Conservation (phyloP, 1,140 invertebrate genomes). For the Leptinotarsa defecta region DNA sequence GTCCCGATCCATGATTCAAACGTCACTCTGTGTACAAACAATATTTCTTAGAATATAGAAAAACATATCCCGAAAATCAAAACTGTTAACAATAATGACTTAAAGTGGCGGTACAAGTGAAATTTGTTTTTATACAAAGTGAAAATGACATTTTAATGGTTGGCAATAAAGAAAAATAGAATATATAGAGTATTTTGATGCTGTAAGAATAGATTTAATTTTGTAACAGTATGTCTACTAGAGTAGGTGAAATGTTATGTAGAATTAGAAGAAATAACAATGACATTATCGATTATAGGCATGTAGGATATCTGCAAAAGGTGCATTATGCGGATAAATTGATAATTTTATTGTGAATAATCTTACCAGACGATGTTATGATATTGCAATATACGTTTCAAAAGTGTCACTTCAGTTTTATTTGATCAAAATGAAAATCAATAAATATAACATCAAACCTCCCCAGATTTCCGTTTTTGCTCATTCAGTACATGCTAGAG, state of each 20-base stretch:
- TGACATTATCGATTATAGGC: background rate
- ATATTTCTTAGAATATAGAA: constrained; percentile 27
- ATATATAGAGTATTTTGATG: constrained; percentile 6
- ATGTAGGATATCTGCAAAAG: background rate
- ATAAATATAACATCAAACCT: no score
- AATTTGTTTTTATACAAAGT: constrained; percentile 40
- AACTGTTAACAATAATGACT: constrained; percentile 9
- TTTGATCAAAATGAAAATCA: no score
- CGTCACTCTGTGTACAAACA: constrained; percentile 37
- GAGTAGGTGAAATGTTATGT: constrained; percentile 15
- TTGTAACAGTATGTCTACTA: constrained; percentile 26
- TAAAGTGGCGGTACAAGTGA: constrained; percentile 32
- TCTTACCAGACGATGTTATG: no score
- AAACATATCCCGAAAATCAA: constrained; percentile 37
- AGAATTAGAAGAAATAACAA: constrained; percentile 1
- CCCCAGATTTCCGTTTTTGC: no score
- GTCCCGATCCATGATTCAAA: constrained; percentile 10
- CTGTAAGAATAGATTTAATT: constrained; percentile 24
- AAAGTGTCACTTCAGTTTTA: no score
- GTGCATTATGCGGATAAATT: background rate
- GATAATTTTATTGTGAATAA: background rate
- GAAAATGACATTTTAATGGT: constrained; percentile 35
- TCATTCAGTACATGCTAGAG: no score
- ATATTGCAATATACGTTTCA: no score
- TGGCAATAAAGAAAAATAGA: constrained; percentile 34